phyloP scores from a whole-genome alignment of 92 coral and sea anemone species.

The Zoanthus sansibaricus region DNA sequence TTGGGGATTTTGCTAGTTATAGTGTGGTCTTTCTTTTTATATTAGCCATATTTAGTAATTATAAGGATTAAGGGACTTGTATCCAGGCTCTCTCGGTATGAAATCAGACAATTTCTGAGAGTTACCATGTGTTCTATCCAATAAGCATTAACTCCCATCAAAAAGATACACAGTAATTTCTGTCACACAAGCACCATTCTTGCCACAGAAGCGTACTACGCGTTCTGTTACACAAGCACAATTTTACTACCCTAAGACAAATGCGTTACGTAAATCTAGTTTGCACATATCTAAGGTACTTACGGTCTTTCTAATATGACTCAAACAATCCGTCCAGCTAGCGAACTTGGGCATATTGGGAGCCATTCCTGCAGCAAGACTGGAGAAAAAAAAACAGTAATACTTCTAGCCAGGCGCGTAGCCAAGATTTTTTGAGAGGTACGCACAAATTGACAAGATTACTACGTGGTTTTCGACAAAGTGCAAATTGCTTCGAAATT shows the following conservation, averaged over 20 bases:
- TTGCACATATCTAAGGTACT: conserved; percentile 28
- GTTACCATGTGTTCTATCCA: background rate
- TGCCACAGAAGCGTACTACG: background rate
- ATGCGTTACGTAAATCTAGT: background rate
- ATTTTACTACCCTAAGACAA: background rate
- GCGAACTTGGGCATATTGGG: conserved; percentile 87
- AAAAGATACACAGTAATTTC: background rate
- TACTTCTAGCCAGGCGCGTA: no score
- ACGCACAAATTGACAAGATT: no score
- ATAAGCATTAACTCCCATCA: background rate
- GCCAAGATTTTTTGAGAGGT: no score
- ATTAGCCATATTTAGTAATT: no score
- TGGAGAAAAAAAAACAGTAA: background rate
- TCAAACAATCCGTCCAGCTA: conserved; percentile 92
- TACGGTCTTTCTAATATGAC: conserved; percentile 83
- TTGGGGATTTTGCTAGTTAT: no score
- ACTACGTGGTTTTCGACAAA: no score
- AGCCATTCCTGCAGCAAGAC: conserved; percentile 79
- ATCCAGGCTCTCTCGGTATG: no score
- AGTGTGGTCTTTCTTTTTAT: no score
- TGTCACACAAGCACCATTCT: background rate
- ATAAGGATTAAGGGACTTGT: no score
- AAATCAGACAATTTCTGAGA: background rate
- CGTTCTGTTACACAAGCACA: no score
- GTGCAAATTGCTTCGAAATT: no score